Percentiles rank a stretch among this genome's conserved stretches.
These are phyloP conservation scores for Paracyprichromis sp. DNA, from an alignment of 2,113 vertebrate genomes.

Conservation along the genomic window DNA sequence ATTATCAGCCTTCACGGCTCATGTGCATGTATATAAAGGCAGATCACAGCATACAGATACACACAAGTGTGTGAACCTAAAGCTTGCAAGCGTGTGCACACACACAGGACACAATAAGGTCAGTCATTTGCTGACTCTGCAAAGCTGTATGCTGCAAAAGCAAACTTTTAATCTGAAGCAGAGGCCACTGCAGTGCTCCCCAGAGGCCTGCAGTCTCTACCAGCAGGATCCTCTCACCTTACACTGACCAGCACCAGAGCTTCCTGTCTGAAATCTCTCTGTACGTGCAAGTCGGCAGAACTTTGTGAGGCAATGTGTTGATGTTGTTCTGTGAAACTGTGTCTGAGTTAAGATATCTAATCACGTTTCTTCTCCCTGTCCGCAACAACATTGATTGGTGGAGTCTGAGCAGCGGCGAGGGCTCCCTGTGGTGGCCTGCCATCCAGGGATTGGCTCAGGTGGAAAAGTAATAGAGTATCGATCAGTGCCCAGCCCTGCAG, in stretches of 20 bases:
- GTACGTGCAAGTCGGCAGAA: not conserved
- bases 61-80: not conserved
- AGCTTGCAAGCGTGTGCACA: not conserved
- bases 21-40: not conserved
- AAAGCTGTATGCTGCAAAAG: slow-evolving; percentile 43
- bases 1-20: not conserved
- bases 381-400: slow-evolving; percentile 22
- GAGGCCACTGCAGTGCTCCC: slow-evolving; percentile 33
- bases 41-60: not conserved
- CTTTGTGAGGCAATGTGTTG: not conserved
- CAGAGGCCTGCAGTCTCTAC: not conserved
- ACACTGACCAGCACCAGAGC: not conserved
- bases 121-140: slow-evolving; percentile 44
- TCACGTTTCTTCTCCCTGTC: not conserved
- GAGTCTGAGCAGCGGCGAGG: slow-evolving; percentile 1
- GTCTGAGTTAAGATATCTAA: slow-evolving; percentile 34
- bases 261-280: not conserved
- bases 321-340: not conserved
- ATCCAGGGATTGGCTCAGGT: slow-evolving; percentile 11
- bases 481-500: slow-evolving; percentile 23
- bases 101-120: slow-evolving; percentile 31
- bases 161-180: slow-evolving; percentile 36
- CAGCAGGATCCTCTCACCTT: not conserved
- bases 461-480: slow-evolving; percentile 58
- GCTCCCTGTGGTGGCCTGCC: slow-evolving; percentile 25